Evolutionary conservation across 30 jellyfish, hydroid and myxozoan genomes (phyloP).

Genomic region (Catostylus mosaicus): DNA sequence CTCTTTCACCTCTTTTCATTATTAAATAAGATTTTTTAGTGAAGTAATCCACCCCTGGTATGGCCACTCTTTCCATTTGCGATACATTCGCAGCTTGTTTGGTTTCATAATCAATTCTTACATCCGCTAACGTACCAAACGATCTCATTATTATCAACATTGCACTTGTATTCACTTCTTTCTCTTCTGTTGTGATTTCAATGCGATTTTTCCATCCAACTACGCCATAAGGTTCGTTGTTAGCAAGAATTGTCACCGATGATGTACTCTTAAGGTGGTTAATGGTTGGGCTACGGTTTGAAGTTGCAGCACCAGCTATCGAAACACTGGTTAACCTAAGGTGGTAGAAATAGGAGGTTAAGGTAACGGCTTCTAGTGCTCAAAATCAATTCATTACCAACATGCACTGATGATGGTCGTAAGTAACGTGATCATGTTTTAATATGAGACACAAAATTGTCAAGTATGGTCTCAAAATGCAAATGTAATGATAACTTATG

Average conservation of each 20-base stretch:
- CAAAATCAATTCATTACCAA: too few species aligned
- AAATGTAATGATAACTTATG: too few species aligned
- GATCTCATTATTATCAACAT: constrained; percentile 70
- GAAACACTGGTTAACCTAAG: constrained; percentile 72
- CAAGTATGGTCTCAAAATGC: too few species aligned
- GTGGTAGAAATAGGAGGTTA: too few species aligned
- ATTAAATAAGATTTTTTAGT: constrained; percentile 61
- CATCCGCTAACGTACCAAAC: constrained; percentile 78
- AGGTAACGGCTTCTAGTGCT: too few species aligned
- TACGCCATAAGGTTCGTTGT: constrained; percentile 86
- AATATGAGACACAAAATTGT: too few species aligned
- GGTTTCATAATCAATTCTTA: constrained; percentile 78
- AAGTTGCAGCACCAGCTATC: constrained; percentile 51
- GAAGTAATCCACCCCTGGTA: constrained; percentile 82
- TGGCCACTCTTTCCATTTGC: constrained; percentile 68
- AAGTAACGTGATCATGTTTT: too few species aligned
- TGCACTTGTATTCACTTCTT: constrained; percentile 82
- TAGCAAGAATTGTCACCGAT: constrained; percentile 69
- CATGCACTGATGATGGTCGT: too few species aligned
- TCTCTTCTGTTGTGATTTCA: constrained; percentile 75
- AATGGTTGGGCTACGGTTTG: constrained; percentile 82
- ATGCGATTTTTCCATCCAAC: constrained; percentile 77
- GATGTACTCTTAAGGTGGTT: constrained; percentile 68
- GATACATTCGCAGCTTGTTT: constrained; percentile 57
- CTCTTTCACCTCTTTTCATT: constrained; percentile 63